Evolutionary conservation across 2,113 vertebrate species (phyloP).

Genomic region (Potamarius usumacintae): DNA sequence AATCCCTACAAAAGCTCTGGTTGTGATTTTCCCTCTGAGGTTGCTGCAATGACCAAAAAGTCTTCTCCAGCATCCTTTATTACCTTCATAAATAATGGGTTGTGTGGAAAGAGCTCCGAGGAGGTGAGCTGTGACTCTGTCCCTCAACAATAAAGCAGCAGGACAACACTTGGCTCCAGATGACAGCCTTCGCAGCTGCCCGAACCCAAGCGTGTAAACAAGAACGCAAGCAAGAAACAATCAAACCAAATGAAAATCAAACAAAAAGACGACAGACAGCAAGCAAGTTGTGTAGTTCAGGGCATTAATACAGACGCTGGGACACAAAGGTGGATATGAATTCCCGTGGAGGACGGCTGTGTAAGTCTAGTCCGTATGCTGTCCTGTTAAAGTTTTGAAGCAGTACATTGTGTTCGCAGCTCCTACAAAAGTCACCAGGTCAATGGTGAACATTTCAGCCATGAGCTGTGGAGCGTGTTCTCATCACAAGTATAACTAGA

Average conservation of each 20-base stretch:
- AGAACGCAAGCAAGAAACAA: background rate
- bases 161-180: background rate
- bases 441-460: background rate
- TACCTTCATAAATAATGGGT: slow-evolving; percentile 56
- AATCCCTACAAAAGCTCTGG: slow-evolving; percentile 8
- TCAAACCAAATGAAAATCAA: background rate
- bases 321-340: background rate
- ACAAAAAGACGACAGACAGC: background rate
- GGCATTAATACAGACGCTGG: background rate
- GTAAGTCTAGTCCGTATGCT: background rate
- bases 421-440: background rate
- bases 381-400: background rate
- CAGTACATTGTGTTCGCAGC: background rate
- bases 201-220: background rate
- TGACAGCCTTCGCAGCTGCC: background rate
- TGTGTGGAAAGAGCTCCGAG: slow-evolving; percentile 12
- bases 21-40: slow-evolving; percentile 19
- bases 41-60: slow-evolving; percentile 34
- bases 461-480: background rate
- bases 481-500: no score
- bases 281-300: background rate
- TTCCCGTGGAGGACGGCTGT: background rate
- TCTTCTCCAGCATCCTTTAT: slow-evolving; percentile 48
- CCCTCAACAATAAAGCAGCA: slow-evolving; percentile 52
- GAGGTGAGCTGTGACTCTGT: slow-evolving; percentile 37